Evolutionary conservation across 2,888 invertebrate species (phyloP), one percentile per base, ranked within the genome.

Genomic region (Pyrocoelia pectoralis): DNA sequence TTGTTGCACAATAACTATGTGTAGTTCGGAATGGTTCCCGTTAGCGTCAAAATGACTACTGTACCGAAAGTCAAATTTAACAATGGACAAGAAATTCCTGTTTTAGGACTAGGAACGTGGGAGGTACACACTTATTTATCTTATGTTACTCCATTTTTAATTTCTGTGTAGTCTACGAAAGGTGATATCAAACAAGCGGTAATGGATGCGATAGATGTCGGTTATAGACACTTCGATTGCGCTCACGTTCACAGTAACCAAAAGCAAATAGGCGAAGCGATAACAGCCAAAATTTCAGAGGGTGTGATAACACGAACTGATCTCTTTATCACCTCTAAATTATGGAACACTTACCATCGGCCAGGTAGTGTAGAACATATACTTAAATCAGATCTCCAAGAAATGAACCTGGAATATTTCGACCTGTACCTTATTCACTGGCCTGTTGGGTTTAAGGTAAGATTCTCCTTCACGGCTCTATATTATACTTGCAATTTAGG

Each of bases 401-500:
- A 91, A 78, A 84, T 97, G 9, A 87, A 88, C 3, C 73, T 94
- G 0, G 83, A 88, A 0, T 95, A 96, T 74, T 73, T 97, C 50
- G 95, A 96, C 80, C 83, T 96, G 29, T 96, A 94, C 76, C 84
- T 96, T 4, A 92, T 97, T 41, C 96, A 96, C 79, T 96, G 95
- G 95, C 96, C 96, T 0, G 87, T 92, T 76, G 93, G 87, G 0
- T 94, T 90, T 74, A 88, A 90, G 84, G 92, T 90, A 46, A 10
- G 10, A 13, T 3, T 15, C 8, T 2, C 13, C 2, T 43, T 13
- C 13, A 3, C 24, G 24, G 3, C 6, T 40, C n/a, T 6, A n/a
- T 40, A n/a, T 6, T 15, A 15, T 1, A 17, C 12, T 18, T 19
- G 2, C 4, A 15, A 4, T 46, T n/a, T 64, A 92, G 86, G 91